phyloP scores from a whole-genome alignment of 2,113 vertebrate species.

The Rhagologus leucostigma region DNA sequence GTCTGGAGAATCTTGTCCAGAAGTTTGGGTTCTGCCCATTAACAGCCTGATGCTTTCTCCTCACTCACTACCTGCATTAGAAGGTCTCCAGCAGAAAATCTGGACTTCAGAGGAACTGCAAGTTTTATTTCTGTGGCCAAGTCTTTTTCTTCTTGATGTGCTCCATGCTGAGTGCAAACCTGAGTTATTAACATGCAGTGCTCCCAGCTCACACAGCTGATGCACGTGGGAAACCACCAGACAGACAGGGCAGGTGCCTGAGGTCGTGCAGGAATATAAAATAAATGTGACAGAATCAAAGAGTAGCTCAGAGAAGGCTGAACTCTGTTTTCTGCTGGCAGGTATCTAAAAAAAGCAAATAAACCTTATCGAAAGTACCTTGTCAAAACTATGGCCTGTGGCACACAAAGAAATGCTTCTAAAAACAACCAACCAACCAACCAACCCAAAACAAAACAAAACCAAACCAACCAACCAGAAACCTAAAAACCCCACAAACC shows the following conservation, averaged over 20 bases:
- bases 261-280: background rate
- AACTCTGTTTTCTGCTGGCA: background rate
- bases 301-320: background rate
- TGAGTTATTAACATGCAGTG: background rate
- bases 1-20: background rate
- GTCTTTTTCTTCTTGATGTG: background rate
- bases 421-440: background rate
- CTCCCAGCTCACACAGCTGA: background rate
- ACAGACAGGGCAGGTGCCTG: background rate
- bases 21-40: background rate
- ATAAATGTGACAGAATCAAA: background rate
- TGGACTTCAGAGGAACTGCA: background rate
- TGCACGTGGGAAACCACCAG: background rate
- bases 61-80: fast-evolving
- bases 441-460: background rate
- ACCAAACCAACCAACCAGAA: background rate
- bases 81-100: background rate
- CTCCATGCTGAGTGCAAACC: background rate
- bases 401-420: background rate
- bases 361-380: background rate
- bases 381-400: background rate
- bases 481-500: background rate
- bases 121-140: background rate
- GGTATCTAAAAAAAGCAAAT: background rate
- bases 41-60: background rate